phyloP scores from a whole-genome alignment of 1,140 invertebrate species.

The Psilanteris sp. region DNA sequence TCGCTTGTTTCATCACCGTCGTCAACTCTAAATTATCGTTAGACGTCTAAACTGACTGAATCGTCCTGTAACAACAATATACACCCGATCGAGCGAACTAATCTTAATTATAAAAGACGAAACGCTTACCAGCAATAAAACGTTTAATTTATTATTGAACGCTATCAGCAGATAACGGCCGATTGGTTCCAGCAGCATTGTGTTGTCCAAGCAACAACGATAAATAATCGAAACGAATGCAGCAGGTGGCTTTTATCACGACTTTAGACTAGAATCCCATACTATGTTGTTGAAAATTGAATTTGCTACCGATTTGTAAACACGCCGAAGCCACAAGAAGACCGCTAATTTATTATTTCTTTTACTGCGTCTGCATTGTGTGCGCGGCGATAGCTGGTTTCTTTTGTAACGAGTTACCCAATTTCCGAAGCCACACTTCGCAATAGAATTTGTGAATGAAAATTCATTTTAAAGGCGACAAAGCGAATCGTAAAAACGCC shows the following conservation, averaged over 20 bases:
- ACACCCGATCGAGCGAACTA: too few relatives aligned
- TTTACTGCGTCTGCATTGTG: not conserved
- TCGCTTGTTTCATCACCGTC: too few relatives aligned
- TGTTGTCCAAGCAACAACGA: too few relatives aligned
- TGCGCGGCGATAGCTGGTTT: conserved; percentile 5
- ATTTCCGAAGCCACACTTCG: conserved; percentile 9
- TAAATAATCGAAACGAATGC: too few relatives aligned
- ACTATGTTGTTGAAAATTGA: conserved; percentile 3
- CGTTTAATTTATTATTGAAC: too few relatives aligned
- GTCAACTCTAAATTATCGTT: too few relatives aligned
- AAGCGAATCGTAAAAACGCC: conserved; percentile 29
- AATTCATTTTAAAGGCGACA: conserved; percentile 29
- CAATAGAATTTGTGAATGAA: conserved; percentile 11
- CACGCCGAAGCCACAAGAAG: conserved; percentile 1
- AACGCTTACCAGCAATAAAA: too few relatives aligned
- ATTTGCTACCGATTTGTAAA: conserved; percentile 11
- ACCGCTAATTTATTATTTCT: conserved; percentile 23
- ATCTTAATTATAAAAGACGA: too few relatives aligned
- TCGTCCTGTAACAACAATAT: too few relatives aligned
- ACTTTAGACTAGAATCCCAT: conserved; percentile 8
- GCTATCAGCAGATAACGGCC: too few relatives aligned
- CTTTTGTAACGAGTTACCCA: conserved; percentile 30
- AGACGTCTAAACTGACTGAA: too few relatives aligned
- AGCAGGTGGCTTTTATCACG: not conserved
- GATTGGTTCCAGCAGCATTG: too few relatives aligned